Base-by-base conservation (phyloP, 2,797 vertebrate species). In the Clarias pachynema region DNA sequence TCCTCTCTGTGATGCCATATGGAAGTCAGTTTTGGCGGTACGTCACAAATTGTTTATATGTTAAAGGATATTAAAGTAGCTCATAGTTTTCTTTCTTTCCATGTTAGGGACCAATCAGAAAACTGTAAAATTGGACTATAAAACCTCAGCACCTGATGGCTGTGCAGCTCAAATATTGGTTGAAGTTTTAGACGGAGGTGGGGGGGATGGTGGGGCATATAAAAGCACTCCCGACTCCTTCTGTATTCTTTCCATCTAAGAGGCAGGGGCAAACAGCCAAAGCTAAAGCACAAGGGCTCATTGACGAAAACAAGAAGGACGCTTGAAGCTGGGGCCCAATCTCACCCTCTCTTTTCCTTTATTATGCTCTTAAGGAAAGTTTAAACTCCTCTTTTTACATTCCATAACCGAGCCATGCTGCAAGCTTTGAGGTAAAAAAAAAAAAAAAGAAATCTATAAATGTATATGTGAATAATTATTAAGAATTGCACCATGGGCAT, bases 211-310 rank as follows among this genome's bases (percentile, higher is more conserved):
- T 12, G 18, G 93, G 91, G 91, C 91, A 93, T 92, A 95, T 93
- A 95, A 96, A 94, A 90, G 74, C 92, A 88, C 88, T 74, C 79
- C 91, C 91, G 91, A 77, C 88, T 60, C 92, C 90, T 90, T 92
- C 92, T 94, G 93, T 93, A 93, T 95, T 91, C 92, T 87, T 87
- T 93, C 92, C 91, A 93, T 92, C 92, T 93, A 93, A 92, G 93
- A 93, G 91, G 87, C 91, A 86, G 75, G 86, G 94, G 95, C 93
- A 91, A 90, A 84, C 89, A 94, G 95, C 95, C 95, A 95, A 94
- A 91, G 91, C 90, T 87, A 88, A 94, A 94, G 94, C 94, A 95
- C 95, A 96, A 95, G 94, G 94, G 94, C 92, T 94, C 93, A 95
- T 94, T 95, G 92, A 96, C 93, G 91, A 92, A 93, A 93, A 89